phyloP scores from a whole-genome alignment of 2,888 invertebrate species.

The Tenthredo notha region DNA sequence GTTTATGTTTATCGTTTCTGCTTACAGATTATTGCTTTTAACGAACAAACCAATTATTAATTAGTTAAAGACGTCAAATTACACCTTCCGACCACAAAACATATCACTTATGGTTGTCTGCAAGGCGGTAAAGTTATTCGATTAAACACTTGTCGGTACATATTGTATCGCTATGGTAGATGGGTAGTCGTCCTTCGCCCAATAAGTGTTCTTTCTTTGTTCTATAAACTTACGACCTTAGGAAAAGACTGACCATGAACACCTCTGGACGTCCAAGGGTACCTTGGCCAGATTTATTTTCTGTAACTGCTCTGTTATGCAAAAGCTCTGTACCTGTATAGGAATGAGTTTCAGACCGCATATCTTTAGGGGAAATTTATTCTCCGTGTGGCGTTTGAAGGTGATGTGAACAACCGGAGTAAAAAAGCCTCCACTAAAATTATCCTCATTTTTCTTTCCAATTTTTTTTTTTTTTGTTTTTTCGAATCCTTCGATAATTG shows the following conservation, averaged over 20 bases:
- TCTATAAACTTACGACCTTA: slow-evolving; percentile 34
- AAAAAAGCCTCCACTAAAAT: neutral
- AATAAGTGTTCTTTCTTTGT: neutral
- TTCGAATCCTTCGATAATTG: neutral
- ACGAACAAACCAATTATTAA: neutral
- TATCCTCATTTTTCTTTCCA: neutral
- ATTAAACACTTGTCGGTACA: neutral
- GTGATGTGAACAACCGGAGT: neutral
- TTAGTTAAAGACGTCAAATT: neutral
- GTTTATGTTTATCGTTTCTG: neutral
- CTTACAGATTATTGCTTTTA: neutral
- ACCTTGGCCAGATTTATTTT: neutral
- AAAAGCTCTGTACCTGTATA: neutral
- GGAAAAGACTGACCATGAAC: neutral
- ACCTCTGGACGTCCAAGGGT: slow-evolving; percentile 15
- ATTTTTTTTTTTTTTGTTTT: no score
- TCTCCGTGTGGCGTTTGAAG: neutral
- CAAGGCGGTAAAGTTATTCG: neutral
- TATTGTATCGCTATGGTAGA: neutral
- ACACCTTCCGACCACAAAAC: slow-evolving; percentile 1
- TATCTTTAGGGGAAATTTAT: neutral
- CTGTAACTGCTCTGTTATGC: neutral
- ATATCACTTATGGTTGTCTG: neutral
- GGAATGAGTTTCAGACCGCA: neutral
- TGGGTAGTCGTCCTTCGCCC: slow-evolving; percentile 11